Conservation (phyloP, 2,797 vertebrate species). For the Anolis apletophallus region DNA sequence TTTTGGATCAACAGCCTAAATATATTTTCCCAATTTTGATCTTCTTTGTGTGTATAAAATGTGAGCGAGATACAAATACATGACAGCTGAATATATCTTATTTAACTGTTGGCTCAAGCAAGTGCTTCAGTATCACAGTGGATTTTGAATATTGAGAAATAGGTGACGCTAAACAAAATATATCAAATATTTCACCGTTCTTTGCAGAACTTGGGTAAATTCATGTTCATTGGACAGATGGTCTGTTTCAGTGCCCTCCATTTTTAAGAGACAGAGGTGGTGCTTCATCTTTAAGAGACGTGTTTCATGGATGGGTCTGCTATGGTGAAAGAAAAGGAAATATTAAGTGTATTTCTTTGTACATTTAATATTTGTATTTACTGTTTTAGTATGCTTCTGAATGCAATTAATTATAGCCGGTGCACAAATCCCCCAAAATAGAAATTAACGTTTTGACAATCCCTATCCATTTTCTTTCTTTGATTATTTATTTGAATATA, state of each 20-base stretch:
- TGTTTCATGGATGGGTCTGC: slow-evolving; percentile 62
- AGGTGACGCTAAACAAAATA: slow-evolving; percentile 64
- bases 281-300: slow-evolving; percentile 52
- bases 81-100: slow-evolving; percentile 56
- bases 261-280: slow-evolving; percentile 49
- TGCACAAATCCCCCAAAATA: slow-evolving; percentile 53
- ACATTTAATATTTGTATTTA: slow-evolving; percentile 75
- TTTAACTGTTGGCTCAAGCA: slow-evolving; percentile 74
- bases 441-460: slow-evolving; percentile 60
- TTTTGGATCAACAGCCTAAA: slow-evolving; percentile 74
- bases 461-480: slow-evolving; percentile 51
- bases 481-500: slow-evolving; percentile 50
- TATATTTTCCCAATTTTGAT: slow-evolving; percentile 68
- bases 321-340: slow-evolving; percentile 59
- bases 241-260: slow-evolving; percentile 53
- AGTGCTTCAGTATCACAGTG: slow-evolving; percentile 73
- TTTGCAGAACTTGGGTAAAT: slow-evolving; percentile 62
- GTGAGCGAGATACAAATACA: slow-evolving; percentile 63
- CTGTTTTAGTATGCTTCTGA: slow-evolving; percentile 67
- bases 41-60: slow-evolving; percentile 66
- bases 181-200: slow-evolving; percentile 70
- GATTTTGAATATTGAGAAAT: slow-evolving; percentile 69
- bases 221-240: slow-evolving; percentile 54
- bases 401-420: slow-evolving; percentile 68
- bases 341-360: slow-evolving; percentile 75